phyloP scores from a whole-genome alignment of 1,140 invertebrate species.

The Meloidogyne chitwoodi region DNA sequence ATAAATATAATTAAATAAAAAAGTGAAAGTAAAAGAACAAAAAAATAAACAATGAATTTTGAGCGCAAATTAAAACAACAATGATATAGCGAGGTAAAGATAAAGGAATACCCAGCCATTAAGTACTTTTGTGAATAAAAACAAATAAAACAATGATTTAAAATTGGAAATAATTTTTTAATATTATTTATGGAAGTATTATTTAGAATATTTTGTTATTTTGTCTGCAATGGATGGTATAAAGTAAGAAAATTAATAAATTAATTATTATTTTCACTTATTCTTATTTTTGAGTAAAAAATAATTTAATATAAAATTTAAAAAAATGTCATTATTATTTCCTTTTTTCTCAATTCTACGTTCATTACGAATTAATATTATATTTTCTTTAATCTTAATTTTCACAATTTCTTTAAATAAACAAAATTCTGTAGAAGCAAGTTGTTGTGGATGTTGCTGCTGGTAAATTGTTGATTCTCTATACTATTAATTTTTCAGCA shows the following conservation, averaged over 20 bases:
- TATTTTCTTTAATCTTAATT: not conserved
- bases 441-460: conserved; percentile 17
- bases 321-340: conserved; percentile 6
- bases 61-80: not conserved
- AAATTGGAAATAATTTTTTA: not conserved
- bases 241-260: not conserved
- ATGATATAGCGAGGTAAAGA: not conserved
- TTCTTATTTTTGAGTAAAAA: not conserved
- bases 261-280: not conserved
- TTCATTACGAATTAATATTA: not conserved
- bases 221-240: not conserved
- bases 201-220: not conserved
- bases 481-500: not conserved
- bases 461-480: too few relatives aligned
- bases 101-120: not conserved
- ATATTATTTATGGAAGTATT: not conserved
- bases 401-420: not conserved
- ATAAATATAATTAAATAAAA: too few relatives aligned
- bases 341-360: not conserved
- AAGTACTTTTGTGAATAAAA: not conserved
- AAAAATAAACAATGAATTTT: not conserved
- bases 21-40: not conserved
- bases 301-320: not conserved
- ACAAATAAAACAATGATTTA: not conserved
- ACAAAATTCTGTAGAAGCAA: conserved; percentile 4